phyloP scores from a whole-genome alignment of 2,797 vertebrate species.

The Sebastes trivittatus region DNA sequence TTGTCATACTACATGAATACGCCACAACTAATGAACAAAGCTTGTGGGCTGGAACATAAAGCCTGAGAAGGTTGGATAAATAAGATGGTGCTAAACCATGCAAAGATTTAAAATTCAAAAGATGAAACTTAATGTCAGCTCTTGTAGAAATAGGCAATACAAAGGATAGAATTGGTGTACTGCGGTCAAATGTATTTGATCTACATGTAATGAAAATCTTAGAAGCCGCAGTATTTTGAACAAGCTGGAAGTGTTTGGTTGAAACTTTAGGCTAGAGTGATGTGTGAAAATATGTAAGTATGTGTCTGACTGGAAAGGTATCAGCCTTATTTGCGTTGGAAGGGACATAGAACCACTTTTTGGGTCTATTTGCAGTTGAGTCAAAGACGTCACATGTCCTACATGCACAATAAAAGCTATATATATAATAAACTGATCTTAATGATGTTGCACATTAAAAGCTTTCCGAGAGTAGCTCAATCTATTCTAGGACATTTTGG shows the following conservation, averaged over 20 bases:
- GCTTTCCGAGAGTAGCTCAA: background rate
- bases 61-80: slow-evolving; percentile 1
- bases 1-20: slow-evolving; percentile 8
- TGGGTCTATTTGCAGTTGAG: background rate
- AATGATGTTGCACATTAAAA: background rate
- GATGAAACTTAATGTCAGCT: background rate
- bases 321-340: background rate
- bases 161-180: background rate
- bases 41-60: background rate
- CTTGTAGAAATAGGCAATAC: background rate
- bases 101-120: background rate
- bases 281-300: background rate
- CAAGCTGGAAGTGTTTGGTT: background rate
- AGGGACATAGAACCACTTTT: background rate
- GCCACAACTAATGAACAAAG: background rate
- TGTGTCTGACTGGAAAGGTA: background rate
- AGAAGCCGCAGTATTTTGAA: background rate
- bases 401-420: background rate
- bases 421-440: background rate
- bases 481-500: background rate
- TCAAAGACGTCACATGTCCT: background rate
- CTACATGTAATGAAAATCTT: background rate
- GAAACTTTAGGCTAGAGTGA: background rate
- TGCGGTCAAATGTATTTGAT: slow-evolving; percentile 15
- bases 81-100: background rate